A percentile compares a stretch with the other conserved stretches of the same genome.
Conservation (phyloP, 2,113 vertebrate species). For the Phycodurus eques region DNA sequence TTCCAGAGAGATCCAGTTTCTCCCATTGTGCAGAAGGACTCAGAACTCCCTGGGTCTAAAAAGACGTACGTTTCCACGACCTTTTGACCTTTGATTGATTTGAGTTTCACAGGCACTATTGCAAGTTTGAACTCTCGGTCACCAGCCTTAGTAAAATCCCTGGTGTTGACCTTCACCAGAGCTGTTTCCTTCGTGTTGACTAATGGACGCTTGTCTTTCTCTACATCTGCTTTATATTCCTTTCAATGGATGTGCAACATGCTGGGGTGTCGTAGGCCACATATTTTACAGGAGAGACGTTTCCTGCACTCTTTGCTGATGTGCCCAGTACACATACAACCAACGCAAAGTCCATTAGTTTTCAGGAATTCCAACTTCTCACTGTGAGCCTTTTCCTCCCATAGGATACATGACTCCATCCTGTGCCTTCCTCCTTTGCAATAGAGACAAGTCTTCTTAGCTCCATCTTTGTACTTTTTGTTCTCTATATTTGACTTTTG, state of each 20-base stretch:
- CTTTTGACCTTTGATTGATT: background rate
- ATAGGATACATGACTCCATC: background rate
- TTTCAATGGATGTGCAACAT: constrained; percentile 3
- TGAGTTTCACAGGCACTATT: background rate
- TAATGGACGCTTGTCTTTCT: background rate
- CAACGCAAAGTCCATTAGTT: constrained; percentile 3
- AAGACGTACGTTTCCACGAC: background rate
- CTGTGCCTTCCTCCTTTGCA: background rate
- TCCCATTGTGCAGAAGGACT: constrained; percentile 4
- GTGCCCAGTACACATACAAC: constrained; percentile 9
- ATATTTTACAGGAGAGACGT: background rate
- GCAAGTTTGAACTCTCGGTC: background rate
- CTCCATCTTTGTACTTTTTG: background rate
- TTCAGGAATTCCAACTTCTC: constrained; percentile 7
- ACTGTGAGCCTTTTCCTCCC: background rate
- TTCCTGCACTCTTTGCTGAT: constrained; percentile 4
- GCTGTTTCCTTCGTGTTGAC: background rate
- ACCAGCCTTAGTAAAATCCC: constrained; percentile 1
- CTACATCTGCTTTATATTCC: background rate
- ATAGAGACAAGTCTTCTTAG: background rate
- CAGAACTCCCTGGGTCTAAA: background rate
- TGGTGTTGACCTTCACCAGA: background rate
- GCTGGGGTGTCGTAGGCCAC: background rate
- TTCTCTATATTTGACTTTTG: background rate
- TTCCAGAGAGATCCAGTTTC: background rate